Percentiles rank a stretch among this genome's conserved stretches.
phyloP scores from a whole-genome alignment of 2,888 invertebrate species.

The Archips xylosteana region DNA sequence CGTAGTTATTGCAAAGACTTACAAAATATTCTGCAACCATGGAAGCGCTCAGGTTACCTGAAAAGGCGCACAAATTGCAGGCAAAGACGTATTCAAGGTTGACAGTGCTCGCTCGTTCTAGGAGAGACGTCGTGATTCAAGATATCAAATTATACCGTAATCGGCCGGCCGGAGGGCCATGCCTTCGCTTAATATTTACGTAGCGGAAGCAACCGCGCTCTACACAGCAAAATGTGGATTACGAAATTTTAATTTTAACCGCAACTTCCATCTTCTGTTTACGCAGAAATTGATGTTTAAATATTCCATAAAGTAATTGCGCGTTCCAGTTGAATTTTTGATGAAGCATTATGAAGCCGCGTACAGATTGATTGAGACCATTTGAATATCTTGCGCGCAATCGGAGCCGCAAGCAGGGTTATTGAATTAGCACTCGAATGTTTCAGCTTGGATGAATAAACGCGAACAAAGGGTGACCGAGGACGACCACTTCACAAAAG shows the following conservation, averaged over 20 bases:
- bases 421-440: slow-evolving; percentile 78
- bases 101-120: slow-evolving; percentile 67
- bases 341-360: slow-evolving; percentile 75
- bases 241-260: slow-evolving; percentile 77
- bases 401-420: slow-evolving; percentile 65
- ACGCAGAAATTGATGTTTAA: slow-evolving; percentile 75
- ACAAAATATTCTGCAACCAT: slow-evolving; percentile 18
- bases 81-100: slow-evolving; percentile 74
- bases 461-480: slow-evolving; percentile 61
- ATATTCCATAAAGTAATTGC: slow-evolving; percentile 81
- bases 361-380: slow-evolving; percentile 78
- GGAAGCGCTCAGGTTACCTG: slow-evolving; percentile 58
- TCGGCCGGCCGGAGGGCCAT: slow-evolving; percentile 66
- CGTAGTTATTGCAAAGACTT: slow-evolving; percentile 35
- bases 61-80: slow-evolving; percentile 79
- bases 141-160: slow-evolving; percentile 82
- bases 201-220: slow-evolving; percentile 74
- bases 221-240: slow-evolving; percentile 70
- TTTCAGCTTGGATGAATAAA: slow-evolving; percentile 74
- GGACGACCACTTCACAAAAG: slow-evolving; percentile 47
- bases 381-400: slow-evolving; percentile 80
- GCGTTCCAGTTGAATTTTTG: slow-evolving; percentile 79
- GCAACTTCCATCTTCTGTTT: slow-evolving; percentile 74
- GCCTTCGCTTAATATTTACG: slow-evolving; percentile 76
- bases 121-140: slow-evolving; percentile 73